phyloP scores from a whole-genome alignment of 2,113 vertebrate species.

The Elanoides forficatus region DNA sequence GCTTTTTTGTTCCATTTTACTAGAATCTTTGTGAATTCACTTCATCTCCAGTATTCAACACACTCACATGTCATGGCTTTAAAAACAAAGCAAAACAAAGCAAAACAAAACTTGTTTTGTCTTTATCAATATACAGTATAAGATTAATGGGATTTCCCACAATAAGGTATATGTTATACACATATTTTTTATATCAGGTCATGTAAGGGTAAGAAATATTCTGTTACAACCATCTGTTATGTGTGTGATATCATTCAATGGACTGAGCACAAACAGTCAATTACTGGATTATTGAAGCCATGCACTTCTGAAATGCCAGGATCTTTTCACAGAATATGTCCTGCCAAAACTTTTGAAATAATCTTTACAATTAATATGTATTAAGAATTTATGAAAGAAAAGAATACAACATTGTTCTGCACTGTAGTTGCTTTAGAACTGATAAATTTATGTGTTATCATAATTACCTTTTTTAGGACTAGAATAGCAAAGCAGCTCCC shows the following conservation, averaged over 20 bases:
- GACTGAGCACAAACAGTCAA: background rate
- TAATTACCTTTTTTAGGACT: background rate
- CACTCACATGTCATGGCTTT: background rate
- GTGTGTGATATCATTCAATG: background rate
- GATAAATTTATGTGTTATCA: background rate
- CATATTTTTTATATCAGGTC: background rate
- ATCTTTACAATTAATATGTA: background rate
- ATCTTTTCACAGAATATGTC: background rate
- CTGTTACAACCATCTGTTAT: background rate
- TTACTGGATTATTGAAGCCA: background rate
- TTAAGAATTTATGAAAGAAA: background rate
- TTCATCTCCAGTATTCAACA: background rate
- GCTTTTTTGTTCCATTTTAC: background rate
- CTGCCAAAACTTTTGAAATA: background rate
- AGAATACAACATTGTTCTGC: background rate
- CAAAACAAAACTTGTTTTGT: background rate
- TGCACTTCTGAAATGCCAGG: background rate
- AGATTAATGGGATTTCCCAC: background rate
- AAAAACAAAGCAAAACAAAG: background rate
- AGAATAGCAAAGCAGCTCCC: background rate
- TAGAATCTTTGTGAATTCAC: background rate
- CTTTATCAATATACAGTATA: background rate
- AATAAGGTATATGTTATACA: background rate
- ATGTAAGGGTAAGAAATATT: background rate
- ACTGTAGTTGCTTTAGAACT: background rate